A percentile compares a stretch with the other conserved stretches of the same genome.
These are phyloP conservation scores for Pseudochromis fuscus DNA, from an alignment of 2,797 vertebrate genomes.

Conservation along the genomic window DNA sequence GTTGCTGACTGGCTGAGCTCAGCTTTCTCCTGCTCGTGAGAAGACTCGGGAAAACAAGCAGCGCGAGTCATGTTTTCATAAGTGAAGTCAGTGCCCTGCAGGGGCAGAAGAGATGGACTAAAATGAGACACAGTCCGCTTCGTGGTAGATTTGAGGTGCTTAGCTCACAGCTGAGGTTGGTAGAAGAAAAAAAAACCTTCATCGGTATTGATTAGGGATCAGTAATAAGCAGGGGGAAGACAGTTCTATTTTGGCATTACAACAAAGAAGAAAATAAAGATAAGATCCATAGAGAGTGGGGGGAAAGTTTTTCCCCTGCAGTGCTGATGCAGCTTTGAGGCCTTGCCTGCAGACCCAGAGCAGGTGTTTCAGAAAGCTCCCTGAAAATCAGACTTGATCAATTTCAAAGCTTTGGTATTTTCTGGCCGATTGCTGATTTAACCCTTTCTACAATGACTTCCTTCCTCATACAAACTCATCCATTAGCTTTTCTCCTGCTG, in stretches of 20 bases:
- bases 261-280: slow-evolving; percentile 42
- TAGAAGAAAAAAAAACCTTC: too few species aligned
- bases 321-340: slow-evolving; percentile 20
- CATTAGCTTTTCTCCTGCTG: too few species aligned
- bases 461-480: too few species aligned
- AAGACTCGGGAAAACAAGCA: slow-evolving; percentile 79
- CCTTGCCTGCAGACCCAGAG: slow-evolving; percentile 9
- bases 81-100: slow-evolving; percentile 76
- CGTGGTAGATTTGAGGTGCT: slow-evolving; percentile 49
- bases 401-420: not conserved
- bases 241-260: slow-evolving; percentile 16
- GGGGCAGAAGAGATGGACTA: slow-evolving; percentile 68
- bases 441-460: too few species aligned
- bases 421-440: not conserved
- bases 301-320: slow-evolving; percentile 8
- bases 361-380: not conserved
- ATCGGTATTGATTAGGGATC: slow-evolving; percentile 31
- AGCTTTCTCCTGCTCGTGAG: slow-evolving; percentile 75
- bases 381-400: not conserved
- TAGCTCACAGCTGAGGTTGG: slow-evolving; percentile 36
- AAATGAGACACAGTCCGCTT: slow-evolving; percentile 66
- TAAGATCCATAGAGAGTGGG: slow-evolving; percentile 20
- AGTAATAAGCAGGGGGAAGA: slow-evolving; percentile 13
- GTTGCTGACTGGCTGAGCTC: slow-evolving; percentile 71
- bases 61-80: slow-evolving; percentile 80